phyloP scores from a whole-genome alignment of 2,888 invertebrate genomes.

The Drosophila mettleri region DNA sequence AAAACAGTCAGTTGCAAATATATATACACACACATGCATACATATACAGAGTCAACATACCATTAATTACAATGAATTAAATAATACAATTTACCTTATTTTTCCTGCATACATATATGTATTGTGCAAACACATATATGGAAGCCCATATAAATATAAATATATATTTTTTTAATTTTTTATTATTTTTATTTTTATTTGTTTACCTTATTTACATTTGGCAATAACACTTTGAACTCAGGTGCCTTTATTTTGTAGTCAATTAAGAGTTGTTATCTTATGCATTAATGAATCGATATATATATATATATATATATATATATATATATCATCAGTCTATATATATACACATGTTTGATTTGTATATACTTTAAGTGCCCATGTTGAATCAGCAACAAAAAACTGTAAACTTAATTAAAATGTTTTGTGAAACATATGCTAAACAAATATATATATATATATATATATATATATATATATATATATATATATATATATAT shows the following conservation, averaged over 20 bases:
- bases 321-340: no score
- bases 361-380: slow-evolving; percentile 37
- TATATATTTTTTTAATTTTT: slow-evolving; percentile 40
- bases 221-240: slow-evolving; percentile 82
- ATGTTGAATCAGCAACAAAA: slow-evolving; percentile 54
- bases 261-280: slow-evolving; percentile 82
- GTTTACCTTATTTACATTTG: slow-evolving; percentile 62
- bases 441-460: slow-evolving; percentile 10
- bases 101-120: slow-evolving; percentile 16
- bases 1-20: slow-evolving; percentile 33
- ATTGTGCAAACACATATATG: slow-evolving; percentile 15
- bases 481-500: no score
- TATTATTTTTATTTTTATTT: slow-evolving; percentile 30
- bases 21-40: slow-evolving; percentile 8
- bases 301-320: slow-evolving; percentile 16
- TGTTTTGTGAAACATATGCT: slow-evolving; percentile 26
- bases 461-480: slow-evolving; percentile 9
- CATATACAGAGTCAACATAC: slow-evolving; percentile 62
- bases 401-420: slow-evolving; percentile 65
- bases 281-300: slow-evolving; percentile 64
- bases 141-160: no score
- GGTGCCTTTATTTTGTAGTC: slow-evolving; percentile 83
- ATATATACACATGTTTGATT: slow-evolving; percentile 30
- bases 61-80: slow-evolving; percentile 72
- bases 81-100: slow-evolving; percentile 36